Base-by-base conservation (phyloP, 2,888 invertebrate genomes). In the Leptinotarsa peninsularis region DNA sequence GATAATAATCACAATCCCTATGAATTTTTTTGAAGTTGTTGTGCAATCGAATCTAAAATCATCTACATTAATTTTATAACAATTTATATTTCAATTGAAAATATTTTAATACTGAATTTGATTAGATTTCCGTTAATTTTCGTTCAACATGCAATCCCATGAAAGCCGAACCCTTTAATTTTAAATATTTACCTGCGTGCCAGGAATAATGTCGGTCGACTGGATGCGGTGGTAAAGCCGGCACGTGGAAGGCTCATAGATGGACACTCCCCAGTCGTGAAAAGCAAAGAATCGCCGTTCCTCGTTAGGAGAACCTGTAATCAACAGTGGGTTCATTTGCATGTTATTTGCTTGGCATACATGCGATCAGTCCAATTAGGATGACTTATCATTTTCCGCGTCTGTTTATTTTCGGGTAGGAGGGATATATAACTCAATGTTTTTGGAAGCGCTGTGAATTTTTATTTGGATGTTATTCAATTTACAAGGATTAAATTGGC, bases 191-290 rank as follows among this genome's bases (percentile, higher is more conserved):
- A 91, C 92, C 90, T 92, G 92, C 23, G 93, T 93, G 73, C 93
- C 93, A 1, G 93, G 93, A 83, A 93, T 93, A 81, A 93, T 92
- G 85, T 93, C 93, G 13, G 92, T 92, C 43, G 92, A 91, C 84
- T 92, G 91, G 79, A 94, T 93, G 85, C 93, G 91, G 86, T 94
- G 93, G 83, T 92, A 91, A 15, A 93, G 89, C 67, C 93, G 90
- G 85, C 94, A 94, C 69, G 92, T 91, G 49, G 91, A 91, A 0
- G 94, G 93, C 81, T 94, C 93, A 87, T 94, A 94, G 63, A 94
- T 91, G 2, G 93, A 92, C 82, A 94, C 92, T 43, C 94, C 94
- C 90, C 93, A 91, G 82, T 93, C 93, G 87, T 94, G 93, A 87
- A 94, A 94, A 15, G 93, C 93, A 84, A 94, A 92, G 87, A 94